Evolutionary conservation across 1,140 invertebrate species (phyloP).

Genomic region (Halictus rubicundus): DNA sequence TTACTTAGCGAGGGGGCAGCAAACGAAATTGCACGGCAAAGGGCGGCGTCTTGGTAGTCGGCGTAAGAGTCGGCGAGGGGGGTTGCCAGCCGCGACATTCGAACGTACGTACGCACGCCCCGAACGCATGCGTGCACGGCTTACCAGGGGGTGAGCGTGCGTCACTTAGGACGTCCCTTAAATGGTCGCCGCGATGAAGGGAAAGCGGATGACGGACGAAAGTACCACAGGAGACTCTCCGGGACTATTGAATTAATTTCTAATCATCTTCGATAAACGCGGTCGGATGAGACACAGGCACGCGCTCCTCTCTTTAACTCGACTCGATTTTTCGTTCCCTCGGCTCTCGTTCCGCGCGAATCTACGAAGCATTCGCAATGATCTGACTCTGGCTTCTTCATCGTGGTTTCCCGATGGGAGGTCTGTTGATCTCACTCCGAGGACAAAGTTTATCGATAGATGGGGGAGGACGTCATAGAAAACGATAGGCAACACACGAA

Average conservation of each 20-base stretch:
- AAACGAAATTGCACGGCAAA: constrained; percentile 52
- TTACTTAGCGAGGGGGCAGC: constrained; percentile 33
- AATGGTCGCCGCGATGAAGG: constrained; percentile 35
- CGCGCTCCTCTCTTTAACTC: not conserved
- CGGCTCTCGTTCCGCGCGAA: too few species aligned
- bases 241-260: constrained; percentile 33
- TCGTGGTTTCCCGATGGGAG: too few species aligned
- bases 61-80: constrained; percentile 53
- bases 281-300: not conserved
- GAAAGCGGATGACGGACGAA: constrained; percentile 11
- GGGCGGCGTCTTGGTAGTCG: constrained; percentile 36
- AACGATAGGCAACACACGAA: too few species aligned
- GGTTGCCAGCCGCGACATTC: constrained; percentile 48
- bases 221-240: not conserved
- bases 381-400: too few species aligned
- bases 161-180: constrained; percentile 36
- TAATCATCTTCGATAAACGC: constrained; percentile 16
- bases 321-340: not conserved
- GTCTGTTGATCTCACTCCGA: too few species aligned
- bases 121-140: constrained; percentile 16
- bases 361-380: too few species aligned
- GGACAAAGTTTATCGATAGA: too few species aligned
- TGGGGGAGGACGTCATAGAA: too few species aligned
- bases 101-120: constrained; percentile 8
- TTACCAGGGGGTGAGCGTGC: constrained; percentile 7